Evolutionary conservation across 2,113 vertebrate species (phyloP), one percentile per base, ranked within the genome.

Genomic region (Haplochromis burtoni): DNA sequence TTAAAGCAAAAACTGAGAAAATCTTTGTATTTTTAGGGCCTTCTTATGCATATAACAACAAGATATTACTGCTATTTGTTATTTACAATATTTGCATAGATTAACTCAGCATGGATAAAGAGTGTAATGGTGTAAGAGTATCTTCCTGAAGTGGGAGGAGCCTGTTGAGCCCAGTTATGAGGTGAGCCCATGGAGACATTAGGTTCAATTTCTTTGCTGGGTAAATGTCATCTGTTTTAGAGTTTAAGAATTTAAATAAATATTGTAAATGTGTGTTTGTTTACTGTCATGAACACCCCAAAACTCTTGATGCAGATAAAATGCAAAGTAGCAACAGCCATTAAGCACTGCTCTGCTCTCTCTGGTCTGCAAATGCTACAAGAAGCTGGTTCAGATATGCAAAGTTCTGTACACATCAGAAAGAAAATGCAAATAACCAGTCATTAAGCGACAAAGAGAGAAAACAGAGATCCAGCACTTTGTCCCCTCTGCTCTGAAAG

Each of bases 101-200:
- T 29, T 76, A 29, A 47, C 14, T 1, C 24, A 47, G 14, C 24
- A 47, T 29, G 24, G 24, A 76, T 47, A 19, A 47, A 76, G 24
- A 19, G 71, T 76, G 16, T 26, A 59, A 63, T 9, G 33, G 35
- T 82, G 45, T 49, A 49, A 26, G 68, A 66, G 61, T 66, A 97
- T 99, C 84, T 98, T 99, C 83, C 96, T 99, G 86, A 98, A 99
- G 88, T 99, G 98, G 98, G 98, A 98, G 95, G 98, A 99, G 86
- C 98, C 99, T 0, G 94, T 98, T 71, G 98, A 99, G 86, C 98
- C 99, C 88, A 99, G 99, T 0, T 0, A 99, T 13, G 98, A 99
- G 97, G 98, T 99, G 87, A 93, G 89, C 10, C 45, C 21, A 38
- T 19, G 10, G 26, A 76, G n/a, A 40, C 57, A 14, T 35, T 14